Percentiles rank a stretch among this genome's conserved stretches.
phyloP scores from a whole-genome alignment of 2,797 vertebrate species.

The Enteromius argenteus region DNA sequence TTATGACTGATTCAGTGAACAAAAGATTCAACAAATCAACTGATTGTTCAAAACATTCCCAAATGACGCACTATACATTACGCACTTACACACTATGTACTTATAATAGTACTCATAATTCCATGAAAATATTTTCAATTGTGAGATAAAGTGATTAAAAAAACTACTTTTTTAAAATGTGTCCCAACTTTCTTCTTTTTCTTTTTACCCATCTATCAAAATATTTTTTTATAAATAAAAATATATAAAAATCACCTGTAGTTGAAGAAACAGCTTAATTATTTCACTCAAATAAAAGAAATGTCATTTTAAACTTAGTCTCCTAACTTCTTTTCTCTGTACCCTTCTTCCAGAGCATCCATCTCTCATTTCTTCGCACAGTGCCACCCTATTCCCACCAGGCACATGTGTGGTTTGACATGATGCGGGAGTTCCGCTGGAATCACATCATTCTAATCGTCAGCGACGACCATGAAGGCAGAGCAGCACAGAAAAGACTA shows the following conservation, averaged over 20 bases:
- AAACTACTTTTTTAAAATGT: background rate
- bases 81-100: too few relatives aligned
- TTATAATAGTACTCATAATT: too few relatives aligned
- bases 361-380: conserved; percentile 95
- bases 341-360: conserved; percentile 86
- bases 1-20: background rate
- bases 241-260: background rate
- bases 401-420: conserved; percentile 98
- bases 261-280: background rate
- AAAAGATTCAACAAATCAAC: too few relatives aligned
- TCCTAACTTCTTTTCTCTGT: background rate
- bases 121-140: background rate
- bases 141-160: background rate
- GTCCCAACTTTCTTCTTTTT: background rate
- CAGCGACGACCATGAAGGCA: conserved; percentile 97
- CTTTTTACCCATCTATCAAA: background rate
- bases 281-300: background rate
- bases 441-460: conserved; percentile 98
- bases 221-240: too few relatives aligned
- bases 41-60: background rate
- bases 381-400: conserved; percentile 99
- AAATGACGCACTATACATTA: too few relatives aligned
- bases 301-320: background rate
- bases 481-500: conserved; percentile 96
- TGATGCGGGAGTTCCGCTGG: conserved; percentile 99